Evolutionary conservation across 2,888 invertebrate species (phyloP), one percentile per base, ranked within the genome.

Genomic region (Bellardia bayeri): DNA sequence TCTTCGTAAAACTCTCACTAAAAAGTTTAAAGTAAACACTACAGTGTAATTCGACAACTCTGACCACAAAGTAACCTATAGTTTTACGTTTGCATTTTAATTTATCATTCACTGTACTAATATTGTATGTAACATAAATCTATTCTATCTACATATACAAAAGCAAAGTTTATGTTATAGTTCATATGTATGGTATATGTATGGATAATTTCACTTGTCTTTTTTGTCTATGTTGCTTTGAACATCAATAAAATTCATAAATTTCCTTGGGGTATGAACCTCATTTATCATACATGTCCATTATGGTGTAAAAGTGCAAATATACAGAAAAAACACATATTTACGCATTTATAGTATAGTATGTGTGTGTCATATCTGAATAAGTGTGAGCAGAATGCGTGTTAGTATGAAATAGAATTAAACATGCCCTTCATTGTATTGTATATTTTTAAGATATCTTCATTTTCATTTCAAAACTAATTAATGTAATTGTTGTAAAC

Each of bases 221-320:
- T 6, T 45, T 30, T 72, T 72, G 40, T 63, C 11, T 61, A 33
- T 58, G n/a, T 33, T 71, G 30, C 42, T 64, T 83, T 56, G 42
- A 42, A 61, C 76, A 72, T 81, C 84, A 84, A 76, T 76, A 68
- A 66, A 81, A 81, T 66, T 68, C 45, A 72, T 66, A 81, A 76
- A 72, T 87, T 66, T 61, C 68, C 72, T 84, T 56, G 13, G 71
- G 81, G 54, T 78, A 72, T 81, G 49, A 72, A 76, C 51, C 66
- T 68, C 58, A 83, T 87, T 84, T 84, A 84, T 87, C 69, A 69
- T 86, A 56, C 37, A 61, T 69, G 45, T 40, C 51, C 54, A 42
- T 71, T 30, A 72, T 74, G 61, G 82, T 74, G 54, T 82, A 37
- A 72, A 69, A 54, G 16, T 72, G 40, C 40, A 79, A 72, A 72